Evolutionary conservation across 2,888 invertebrate species (phyloP).

Genomic region (Troides oblongomaculatus): DNA sequence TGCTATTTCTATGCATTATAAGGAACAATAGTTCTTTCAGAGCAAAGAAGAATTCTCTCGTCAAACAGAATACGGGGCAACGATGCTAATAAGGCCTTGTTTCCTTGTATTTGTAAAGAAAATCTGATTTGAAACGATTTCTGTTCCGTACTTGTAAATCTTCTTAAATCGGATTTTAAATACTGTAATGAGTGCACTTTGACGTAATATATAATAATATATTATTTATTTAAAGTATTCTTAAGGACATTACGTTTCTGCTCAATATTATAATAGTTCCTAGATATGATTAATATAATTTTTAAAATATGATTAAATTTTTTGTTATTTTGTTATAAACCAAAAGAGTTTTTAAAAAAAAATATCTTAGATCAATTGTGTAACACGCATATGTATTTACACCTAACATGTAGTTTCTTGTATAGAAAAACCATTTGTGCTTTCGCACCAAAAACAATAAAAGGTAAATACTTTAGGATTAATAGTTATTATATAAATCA

Average conservation of each 20-base stretch:
- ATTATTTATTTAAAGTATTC: slow-evolving; percentile 7
- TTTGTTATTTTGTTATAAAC: neutral
- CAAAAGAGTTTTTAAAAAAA: neutral
- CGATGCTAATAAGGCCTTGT: slow-evolving; percentile 50
- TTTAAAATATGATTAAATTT: slow-evolving; percentile 32
- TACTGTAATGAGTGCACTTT: neutral
- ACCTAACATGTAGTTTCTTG: too few relatives aligned
- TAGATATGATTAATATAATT: slow-evolving; percentile 31
- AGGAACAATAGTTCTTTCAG: slow-evolving; percentile 44
- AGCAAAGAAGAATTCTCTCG: slow-evolving; percentile 4
- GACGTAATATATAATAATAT: neutral
- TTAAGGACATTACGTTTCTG: slow-evolving; percentile 31
- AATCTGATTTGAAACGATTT: slow-evolving; percentile 52
- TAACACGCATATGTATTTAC: too few relatives aligned
- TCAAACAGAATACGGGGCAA: slow-evolving; percentile 42
- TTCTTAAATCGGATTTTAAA: slow-evolving; percentile 49
- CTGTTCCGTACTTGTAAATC: slow-evolving; percentile 39
- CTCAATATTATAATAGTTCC: slow-evolving; percentile 45
- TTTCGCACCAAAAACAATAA: too few relatives aligned
- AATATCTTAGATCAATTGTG: too few relatives aligned
- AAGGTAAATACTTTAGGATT: too few relatives aligned
- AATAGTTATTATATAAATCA: too few relatives aligned
- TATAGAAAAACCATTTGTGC: too few relatives aligned
- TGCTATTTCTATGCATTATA: slow-evolving; percentile 66
- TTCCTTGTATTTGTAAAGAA: slow-evolving; percentile 47